A percentile compares a stretch with the other conserved stretches of the same genome.
Evolutionary conservation across 2,888 invertebrate species (phyloP).

Genomic region (Andrena praecox): DNA sequence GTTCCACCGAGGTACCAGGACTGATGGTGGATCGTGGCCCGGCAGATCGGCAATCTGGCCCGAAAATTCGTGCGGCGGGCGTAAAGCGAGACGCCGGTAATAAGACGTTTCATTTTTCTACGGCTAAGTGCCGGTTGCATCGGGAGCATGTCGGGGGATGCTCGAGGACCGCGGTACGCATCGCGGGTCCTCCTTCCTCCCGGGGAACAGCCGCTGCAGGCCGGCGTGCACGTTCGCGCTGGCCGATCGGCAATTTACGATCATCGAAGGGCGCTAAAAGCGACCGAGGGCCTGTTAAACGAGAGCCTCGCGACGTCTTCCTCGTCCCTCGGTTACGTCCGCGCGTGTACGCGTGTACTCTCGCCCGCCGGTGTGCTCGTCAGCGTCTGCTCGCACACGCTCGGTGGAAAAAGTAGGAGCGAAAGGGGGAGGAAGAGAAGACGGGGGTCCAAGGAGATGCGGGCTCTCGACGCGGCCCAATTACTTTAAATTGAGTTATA

Average conservation of each 20-base stretch:
- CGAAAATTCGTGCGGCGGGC: conserved; percentile 16
- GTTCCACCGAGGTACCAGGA: no score
- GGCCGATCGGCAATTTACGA: conserved; percentile 75
- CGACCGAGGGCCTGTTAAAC: conserved; percentile 57
- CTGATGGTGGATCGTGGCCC: no score
- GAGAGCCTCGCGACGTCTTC: conserved; percentile 30
- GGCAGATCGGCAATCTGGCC: conserved; percentile 29
- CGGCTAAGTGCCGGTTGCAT: conserved; percentile 36
- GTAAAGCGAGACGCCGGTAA: conserved; percentile 26
- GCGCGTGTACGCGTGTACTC: neutral
- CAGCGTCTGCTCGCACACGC: neutral
- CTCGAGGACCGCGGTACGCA: conserved; percentile 16
- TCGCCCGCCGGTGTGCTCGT: neutral
- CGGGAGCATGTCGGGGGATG: conserved; percentile 8
- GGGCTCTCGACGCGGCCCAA: conserved; percentile 75
- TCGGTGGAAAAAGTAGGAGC: neutral
- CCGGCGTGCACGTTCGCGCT: conserved; percentile 52
- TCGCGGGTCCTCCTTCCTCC: conserved; percentile 17
- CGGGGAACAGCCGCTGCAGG: conserved; percentile 19
- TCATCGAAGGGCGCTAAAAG: conserved; percentile 73
- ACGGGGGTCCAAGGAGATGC: conserved; percentile 43
- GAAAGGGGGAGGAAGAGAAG: neutral
- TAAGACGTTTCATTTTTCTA: conserved; percentile 50
- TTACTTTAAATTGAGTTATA: conserved; percentile 83
- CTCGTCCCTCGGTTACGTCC: conserved; percentile 1